A percentile compares a stretch with the other conserved stretches of the same genome.
Evolutionary conservation across 2,888 invertebrate genomes (phyloP).

Genomic region (Aleiodes testaceus): DNA sequence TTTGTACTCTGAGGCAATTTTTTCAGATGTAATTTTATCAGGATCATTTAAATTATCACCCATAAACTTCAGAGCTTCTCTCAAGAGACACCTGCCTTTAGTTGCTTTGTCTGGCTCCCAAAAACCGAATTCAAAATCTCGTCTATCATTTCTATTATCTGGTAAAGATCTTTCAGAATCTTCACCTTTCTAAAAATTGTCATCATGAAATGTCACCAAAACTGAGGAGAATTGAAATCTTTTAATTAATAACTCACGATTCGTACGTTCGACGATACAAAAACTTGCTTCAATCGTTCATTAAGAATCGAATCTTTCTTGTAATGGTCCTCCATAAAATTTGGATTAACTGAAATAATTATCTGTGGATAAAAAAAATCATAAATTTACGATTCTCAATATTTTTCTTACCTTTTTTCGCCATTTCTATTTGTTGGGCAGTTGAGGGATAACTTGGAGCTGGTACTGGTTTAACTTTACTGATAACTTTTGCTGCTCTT

Average conservation of each 20-base stretch:
- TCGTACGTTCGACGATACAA: conserved; percentile 80
- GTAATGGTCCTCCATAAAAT: conserved; percentile 77
- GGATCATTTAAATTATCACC: conserved; percentile 79
- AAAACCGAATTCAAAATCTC: conserved; percentile 80
- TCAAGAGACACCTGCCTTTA: conserved; percentile 80
- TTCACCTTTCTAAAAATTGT: conserved; percentile 55
- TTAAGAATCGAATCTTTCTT: conserved; percentile 79
- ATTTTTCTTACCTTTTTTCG: conserved; percentile 73
- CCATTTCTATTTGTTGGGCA: conserved; percentile 78
- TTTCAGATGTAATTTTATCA: conserved; percentile 74
- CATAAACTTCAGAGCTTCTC: conserved; percentile 80
- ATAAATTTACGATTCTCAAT: conserved; percentile 9
- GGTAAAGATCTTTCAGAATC: conserved; percentile 77
- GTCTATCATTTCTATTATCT: conserved; percentile 73
- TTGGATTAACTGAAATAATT: conserved; percentile 75
- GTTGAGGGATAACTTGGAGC: conserved; percentile 82
- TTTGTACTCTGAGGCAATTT: conserved; percentile 82
- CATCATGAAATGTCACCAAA: not conserved
- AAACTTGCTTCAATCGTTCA: conserved; percentile 81
- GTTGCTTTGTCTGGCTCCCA: conserved; percentile 78
- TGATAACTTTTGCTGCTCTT: conserved; percentile 82
- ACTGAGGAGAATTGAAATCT: not conserved
- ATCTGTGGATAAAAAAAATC: not conserved
- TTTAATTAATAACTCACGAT: conserved; percentile 51
- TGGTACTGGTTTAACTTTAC: conserved; percentile 77